A percentile compares a stretch with the other conserved stretches of the same genome.
Evolutionary conservation across 2,797 vertebrate species (phyloP).

Genomic region (Pempheris klunzingeri): DNA sequence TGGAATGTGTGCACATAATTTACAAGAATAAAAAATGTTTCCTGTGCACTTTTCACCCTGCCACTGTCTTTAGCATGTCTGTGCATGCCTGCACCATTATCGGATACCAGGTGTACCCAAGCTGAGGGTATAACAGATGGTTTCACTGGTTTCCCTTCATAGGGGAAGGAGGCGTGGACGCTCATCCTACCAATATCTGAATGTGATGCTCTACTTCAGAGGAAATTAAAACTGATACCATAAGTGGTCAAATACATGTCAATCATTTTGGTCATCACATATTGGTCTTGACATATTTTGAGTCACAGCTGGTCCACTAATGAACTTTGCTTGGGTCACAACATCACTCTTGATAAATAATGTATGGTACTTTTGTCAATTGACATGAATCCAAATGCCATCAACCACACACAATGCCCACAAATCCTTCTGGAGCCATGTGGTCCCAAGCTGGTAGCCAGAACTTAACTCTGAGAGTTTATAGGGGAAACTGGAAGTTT

Average conservation of each 20-base stretch:
- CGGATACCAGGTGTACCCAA: constrained; percentile 35
- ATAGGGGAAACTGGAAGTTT: constrained; percentile 68
- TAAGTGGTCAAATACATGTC: not conserved
- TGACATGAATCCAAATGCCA: not conserved
- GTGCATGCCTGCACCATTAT: constrained; percentile 31
- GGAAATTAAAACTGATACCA: not conserved
- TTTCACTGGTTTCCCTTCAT: not conserved
- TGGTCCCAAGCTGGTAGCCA: constrained; percentile 59
- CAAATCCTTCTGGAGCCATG: constrained; percentile 36
- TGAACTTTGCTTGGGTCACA: not conserved
- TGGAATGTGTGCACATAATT: not conserved
- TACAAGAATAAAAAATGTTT: not conserved
- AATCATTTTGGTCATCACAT: not conserved
- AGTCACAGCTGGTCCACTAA: not conserved
- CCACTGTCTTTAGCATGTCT: constrained; percentile 33
- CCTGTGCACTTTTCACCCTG: not conserved
- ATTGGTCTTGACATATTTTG: not conserved
- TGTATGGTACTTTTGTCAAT: not conserved
- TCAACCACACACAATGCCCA: constrained; percentile 17
- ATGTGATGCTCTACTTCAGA: not conserved
- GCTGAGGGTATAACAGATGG: constrained; percentile 14
- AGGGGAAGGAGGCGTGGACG: not conserved
- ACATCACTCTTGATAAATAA: not conserved
- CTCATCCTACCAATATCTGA: constrained; percentile 6
- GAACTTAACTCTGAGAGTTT: constrained; percentile 42